Base-by-base conservation (phyloP, 2,113 vertebrate genomes). In the Phalacrocorax carbo region DNA sequence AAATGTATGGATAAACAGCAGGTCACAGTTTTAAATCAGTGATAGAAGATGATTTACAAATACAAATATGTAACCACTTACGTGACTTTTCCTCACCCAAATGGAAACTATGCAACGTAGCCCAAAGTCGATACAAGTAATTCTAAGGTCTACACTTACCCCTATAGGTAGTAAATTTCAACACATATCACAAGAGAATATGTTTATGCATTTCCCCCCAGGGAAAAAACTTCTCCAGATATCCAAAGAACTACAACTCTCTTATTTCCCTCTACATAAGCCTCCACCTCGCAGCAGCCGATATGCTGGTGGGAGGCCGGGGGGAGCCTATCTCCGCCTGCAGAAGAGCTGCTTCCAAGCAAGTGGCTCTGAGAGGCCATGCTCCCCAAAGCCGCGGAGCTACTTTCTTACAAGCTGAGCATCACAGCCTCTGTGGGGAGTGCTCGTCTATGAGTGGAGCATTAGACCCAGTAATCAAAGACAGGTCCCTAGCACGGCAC, bases 21-120 rank as follows among this genome's bases (percentile, higher is more conserved):
- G 66, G 81, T 61, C 78, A 75, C 40, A 82, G 70, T 90, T 96
- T 79, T 88, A 96, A 91, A 96, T 82, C 75, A 57, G n/a, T 17
- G 71, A 66, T 38, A 66, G 84, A 61, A 79, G 51, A 70, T 91
- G 62, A 86, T 96, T 94, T 96, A 86, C 70, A 96, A 83, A 91
- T 36, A 89, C 38, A 94, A 94, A 75, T 76, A 70, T 32, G 42
- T 30, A 90, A 82, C 62, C 23, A 25, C 29, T 91, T 88, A 19
- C 4, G 12, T 54, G 82, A 90, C 46, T 80, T 91, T 72, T 73
- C 68, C 62, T 82, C 42, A 77, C 48, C 32, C 65, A 70, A 70
- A 75, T 23, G 58, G 46, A 80, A 95, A 62, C n/a, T 70, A 58
- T 27, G 29, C 36, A 66, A 13, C 0, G 2, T 26, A 77, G 51